These are phyloP conservation scores for Pyrochroa serraticornis DNA, from an alignment of 2,888 invertebrate genomes.

Conservation along the genomic window DNA sequence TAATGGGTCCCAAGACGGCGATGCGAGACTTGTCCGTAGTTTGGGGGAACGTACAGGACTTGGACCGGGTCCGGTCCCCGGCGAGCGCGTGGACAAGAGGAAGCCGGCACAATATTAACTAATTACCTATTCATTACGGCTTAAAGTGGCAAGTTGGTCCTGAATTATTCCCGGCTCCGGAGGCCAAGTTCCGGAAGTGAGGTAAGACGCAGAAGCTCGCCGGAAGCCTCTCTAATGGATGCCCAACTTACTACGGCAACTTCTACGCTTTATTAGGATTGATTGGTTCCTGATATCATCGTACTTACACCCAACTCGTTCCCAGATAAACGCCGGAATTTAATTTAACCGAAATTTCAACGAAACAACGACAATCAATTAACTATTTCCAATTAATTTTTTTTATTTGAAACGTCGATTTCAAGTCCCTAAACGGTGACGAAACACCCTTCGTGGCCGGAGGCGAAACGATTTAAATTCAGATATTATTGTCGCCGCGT, in stretches of 20 bases:
- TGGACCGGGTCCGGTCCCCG: slow-evolving; percentile 34
- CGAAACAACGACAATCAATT: slow-evolving; percentile 10
- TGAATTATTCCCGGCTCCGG: slow-evolving; percentile 58
- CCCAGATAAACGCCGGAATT: slow-evolving; percentile 8
- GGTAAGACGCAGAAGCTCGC: slow-evolving; percentile 57
- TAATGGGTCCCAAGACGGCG: slow-evolving; percentile 56
- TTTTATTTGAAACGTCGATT: background rate
- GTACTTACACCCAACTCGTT: slow-evolving; percentile 10
- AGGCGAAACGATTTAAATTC: slow-evolving; percentile 55
- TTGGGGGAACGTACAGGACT: slow-evolving; percentile 36
- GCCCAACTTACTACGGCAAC: slow-evolving; percentile 42
- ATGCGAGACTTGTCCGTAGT: slow-evolving; percentile 45
- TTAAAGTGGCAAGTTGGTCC: slow-evolving; percentile 60
- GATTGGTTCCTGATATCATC: slow-evolving; percentile 49
- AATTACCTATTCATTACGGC: slow-evolving; percentile 62
- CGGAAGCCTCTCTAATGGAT: slow-evolving; percentile 55
- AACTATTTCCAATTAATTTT: slow-evolving; percentile 1
- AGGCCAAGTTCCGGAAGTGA: slow-evolving; percentile 56
- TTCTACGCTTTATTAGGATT: slow-evolving; percentile 54
- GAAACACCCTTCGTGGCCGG: slow-evolving; percentile 26
- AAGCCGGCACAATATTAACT: slow-evolving; percentile 58
- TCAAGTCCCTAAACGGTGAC: background rate
- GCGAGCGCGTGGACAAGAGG: slow-evolving; percentile 55
- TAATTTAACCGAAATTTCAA: background rate
- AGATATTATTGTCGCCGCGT: slow-evolving; percentile 56